These are phyloP conservation scores for Coenonympha glycerion DNA, from an alignment of 2,888 invertebrate species.

Conservation along the genomic window DNA sequence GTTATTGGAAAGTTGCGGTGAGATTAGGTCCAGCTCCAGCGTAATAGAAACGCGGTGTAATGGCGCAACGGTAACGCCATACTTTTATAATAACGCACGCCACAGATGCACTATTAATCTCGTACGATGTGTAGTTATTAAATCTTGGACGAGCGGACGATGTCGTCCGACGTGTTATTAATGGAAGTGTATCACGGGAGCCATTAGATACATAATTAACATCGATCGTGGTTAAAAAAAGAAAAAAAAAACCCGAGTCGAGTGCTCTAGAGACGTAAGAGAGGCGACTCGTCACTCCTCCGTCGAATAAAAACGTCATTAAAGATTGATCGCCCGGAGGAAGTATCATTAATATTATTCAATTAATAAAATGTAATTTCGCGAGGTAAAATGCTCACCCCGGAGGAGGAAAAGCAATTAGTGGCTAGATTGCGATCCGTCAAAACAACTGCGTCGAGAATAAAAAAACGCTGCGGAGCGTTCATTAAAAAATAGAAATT, in stretches of 20 bases:
- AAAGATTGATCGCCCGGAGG: constrained; percentile 71
- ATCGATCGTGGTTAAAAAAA: constrained; percentile 62
- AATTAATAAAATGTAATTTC: constrained; percentile 76
- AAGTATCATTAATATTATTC: constrained; percentile 76
- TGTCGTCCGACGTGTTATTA: constrained; percentile 68
- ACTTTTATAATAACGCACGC: constrained; percentile 61
- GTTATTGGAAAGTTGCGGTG: constrained; percentile 22
- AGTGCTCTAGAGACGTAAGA: constrained; percentile 43
- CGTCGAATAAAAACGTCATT: constrained; percentile 73
- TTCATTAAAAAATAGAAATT: constrained; percentile 70
- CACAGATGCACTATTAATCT: constrained; percentile 71
- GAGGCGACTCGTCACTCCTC: constrained; percentile 55
- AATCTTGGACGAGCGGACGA: constrained; percentile 63
- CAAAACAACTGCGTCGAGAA: constrained; percentile 73
- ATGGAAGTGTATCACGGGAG: constrained; percentile 76
- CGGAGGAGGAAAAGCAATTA: constrained; percentile 75
- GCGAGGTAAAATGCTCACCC: constrained; percentile 67
- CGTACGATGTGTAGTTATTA: constrained; percentile 63
- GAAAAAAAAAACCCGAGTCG: constrained; percentile 41
- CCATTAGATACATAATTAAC: constrained; percentile 74
- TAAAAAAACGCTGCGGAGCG: constrained; percentile 59
- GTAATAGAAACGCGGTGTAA: constrained; percentile 33
- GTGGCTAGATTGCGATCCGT: constrained; percentile 76
- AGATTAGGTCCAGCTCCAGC: constrained; percentile 24
- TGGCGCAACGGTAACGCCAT: constrained; percentile 35